A percentile compares a stretch with the other conserved stretches of the same genome.
phyloP scores from a whole-genome alignment of 2,113 vertebrate genomes.

The Gymnogyps californianus region DNA sequence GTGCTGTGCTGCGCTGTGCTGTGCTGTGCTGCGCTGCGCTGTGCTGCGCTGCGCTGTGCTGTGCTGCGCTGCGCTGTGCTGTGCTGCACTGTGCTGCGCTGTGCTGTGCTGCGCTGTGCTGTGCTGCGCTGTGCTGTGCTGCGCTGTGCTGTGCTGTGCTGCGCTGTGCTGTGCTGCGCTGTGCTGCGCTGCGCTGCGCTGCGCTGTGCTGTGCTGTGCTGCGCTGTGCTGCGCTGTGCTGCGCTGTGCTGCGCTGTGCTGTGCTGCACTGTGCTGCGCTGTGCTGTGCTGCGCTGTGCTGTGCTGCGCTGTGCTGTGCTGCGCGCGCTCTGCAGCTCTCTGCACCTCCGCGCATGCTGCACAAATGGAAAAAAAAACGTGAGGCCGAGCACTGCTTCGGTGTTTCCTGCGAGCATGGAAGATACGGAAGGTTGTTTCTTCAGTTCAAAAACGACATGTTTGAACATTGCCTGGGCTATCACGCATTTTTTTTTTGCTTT shows the following conservation, averaged over 20 bases:
- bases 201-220: not conserved
- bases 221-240: too few species aligned
- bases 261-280: not conserved
- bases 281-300: not conserved
- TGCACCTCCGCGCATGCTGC: not conserved
- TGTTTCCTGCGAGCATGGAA: not conserved
- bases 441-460: fast-evolving
- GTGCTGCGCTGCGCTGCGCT: too few species aligned
- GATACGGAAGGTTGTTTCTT: fast-evolving
- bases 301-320: not conserved
- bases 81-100: too few species aligned
- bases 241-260: not conserved
- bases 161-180: not conserved
- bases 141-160: too few species aligned
- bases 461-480: not conserved
- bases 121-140: not conserved
- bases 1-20: not conserved
- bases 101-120: not conserved
- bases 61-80: not conserved
- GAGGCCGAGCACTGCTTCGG: too few species aligned
- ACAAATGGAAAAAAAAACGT: fast-evolving
- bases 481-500: not conserved
- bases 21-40: not conserved
- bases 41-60: not conserved
- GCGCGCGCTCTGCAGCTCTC: fast-evolving